Evolutionary conservation across 2,888 invertebrate genomes (phyloP).

Genomic region (Rutpela maculata): DNA sequence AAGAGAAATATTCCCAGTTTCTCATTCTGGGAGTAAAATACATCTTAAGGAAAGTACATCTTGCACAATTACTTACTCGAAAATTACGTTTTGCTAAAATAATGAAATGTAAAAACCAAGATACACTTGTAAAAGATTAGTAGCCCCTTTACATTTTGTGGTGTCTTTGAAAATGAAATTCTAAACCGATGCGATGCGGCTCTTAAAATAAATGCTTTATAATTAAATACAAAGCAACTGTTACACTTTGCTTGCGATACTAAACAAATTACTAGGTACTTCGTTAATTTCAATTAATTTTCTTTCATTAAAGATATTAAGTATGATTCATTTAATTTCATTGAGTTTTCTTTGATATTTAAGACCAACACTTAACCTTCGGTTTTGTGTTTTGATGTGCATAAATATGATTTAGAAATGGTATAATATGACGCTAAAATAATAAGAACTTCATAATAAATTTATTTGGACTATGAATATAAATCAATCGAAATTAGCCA

Average conservation of each 20-base stretch:
- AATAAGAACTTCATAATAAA: too few relatives aligned
- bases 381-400: too few relatives aligned
- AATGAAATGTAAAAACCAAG: too few relatives aligned
- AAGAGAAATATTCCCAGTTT: too few relatives aligned
- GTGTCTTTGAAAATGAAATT: not conserved
- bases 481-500: too few relatives aligned
- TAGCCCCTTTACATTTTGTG: not conserved
- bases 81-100: too few relatives aligned
- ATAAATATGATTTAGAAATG: too few relatives aligned
- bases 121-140: not conserved
- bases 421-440: too few relatives aligned
- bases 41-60: too few relatives aligned
- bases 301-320: slow-evolving; percentile 20
- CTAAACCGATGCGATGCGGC: not conserved
- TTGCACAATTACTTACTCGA: too few relatives aligned
- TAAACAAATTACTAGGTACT: slow-evolving; percentile 5
- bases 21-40: too few relatives aligned
- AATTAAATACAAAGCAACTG: not conserved
- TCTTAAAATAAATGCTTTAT: not conserved
- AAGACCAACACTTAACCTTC: not conserved
- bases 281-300: slow-evolving; percentile 23
- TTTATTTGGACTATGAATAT: too few relatives aligned
- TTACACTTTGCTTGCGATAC: not conserved
- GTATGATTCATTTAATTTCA: slow-evolving; percentile 8
- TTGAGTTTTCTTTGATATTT: not conserved